Percentiles rank a stretch among this genome's conserved stretches.
Evolutionary conservation across 1,140 invertebrate species (phyloP).

Genomic region (Brachionus asplanchnoidis): DNA sequence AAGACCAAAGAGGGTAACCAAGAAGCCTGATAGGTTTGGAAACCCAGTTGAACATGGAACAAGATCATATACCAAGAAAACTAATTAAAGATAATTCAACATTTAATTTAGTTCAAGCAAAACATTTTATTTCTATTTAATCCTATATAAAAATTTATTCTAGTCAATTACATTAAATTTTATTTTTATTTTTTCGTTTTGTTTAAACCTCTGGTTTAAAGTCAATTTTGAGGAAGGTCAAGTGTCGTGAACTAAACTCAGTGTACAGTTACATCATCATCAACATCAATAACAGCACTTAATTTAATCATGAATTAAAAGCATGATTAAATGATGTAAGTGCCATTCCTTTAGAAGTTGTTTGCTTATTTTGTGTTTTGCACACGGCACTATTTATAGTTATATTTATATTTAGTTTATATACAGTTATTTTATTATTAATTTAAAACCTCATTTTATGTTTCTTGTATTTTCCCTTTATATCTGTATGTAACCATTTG

Average conservation of each 20-base stretch:
- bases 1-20: background rate
- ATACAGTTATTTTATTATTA: constrained; percentile 5
- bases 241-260: background rate
- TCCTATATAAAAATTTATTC: background rate
- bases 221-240: background rate
- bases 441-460: background rate
- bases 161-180: background rate
- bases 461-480: background rate
- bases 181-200: background rate
- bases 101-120: background rate
- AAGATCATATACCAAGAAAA: background rate
- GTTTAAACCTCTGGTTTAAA: background rate
- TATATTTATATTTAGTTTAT: constrained; percentile 4
- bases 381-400: constrained; percentile 3
- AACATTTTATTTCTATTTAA: background rate
- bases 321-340: constrained; percentile 21
- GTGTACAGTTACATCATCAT: background rate
- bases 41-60: background rate
- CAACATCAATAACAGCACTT: background rate
- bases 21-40: background rate
- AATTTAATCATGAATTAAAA: constrained; percentile 14
- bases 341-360: constrained; percentile 8
- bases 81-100: background rate
- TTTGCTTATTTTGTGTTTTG: constrained; percentile 6
- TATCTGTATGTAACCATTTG: background rate